Percentiles rank a stretch among this genome's conserved stretches.
phyloP scores from a whole-genome alignment of 1,140 invertebrate genomes.

The Vanessa tameamea region DNA sequence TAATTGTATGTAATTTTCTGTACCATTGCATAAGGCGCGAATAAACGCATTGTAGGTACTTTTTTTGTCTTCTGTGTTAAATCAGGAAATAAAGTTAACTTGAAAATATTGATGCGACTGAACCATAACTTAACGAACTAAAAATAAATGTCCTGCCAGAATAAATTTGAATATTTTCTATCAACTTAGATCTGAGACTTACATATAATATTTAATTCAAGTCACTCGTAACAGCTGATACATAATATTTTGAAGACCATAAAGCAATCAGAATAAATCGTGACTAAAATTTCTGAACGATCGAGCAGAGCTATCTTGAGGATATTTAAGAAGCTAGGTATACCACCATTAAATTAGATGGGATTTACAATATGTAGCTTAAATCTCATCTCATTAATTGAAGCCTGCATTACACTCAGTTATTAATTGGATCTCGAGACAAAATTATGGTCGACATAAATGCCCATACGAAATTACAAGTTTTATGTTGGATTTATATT shows the following conservation, averaged over 20 bases:
- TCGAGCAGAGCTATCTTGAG: not conserved
- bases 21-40: constrained; percentile 51
- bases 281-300: not conserved
- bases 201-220: too few relatives aligned
- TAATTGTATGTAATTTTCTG: constrained; percentile 67
- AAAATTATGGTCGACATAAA: constrained; percentile 43
- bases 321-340: not conserved
- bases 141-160: too few relatives aligned
- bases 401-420: not conserved
- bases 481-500: too few relatives aligned
- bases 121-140: too few relatives aligned
- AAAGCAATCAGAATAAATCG: too few relatives aligned
- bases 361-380: constrained; percentile 23
- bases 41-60: constrained; percentile 22
- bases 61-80: not conserved
- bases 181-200: too few relatives aligned
- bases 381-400: not conserved
- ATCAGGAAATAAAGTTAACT: not conserved
- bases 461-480: constrained; percentile 58
- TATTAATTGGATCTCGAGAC: constrained; percentile 1
- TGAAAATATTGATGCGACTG: too few relatives aligned
- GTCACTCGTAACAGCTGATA: too few relatives aligned
- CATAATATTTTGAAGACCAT: too few relatives aligned
- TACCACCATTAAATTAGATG: constrained; percentile 28
- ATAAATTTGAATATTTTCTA: too few relatives aligned